Percentiles rank a stretch among this genome's conserved stretches.
phyloP scores from a whole-genome alignment of 2,113 vertebrate species.

The Falcunculus frontatus region DNA sequence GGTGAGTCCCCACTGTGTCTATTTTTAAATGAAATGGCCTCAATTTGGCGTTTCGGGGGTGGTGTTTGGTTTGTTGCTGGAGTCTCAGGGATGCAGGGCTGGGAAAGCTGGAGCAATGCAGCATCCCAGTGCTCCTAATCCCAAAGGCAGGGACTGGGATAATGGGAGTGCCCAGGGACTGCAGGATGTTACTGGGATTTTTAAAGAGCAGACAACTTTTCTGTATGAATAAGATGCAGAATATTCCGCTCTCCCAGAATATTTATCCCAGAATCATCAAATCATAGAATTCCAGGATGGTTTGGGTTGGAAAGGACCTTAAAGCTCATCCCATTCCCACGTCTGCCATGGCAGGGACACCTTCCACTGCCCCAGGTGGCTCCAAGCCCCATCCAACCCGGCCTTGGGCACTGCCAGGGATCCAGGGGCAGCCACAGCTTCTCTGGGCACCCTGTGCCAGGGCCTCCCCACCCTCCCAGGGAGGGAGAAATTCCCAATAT shows the following conservation, averaged over 20 bases:
- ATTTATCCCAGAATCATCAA: background rate
- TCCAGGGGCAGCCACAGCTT: background rate
- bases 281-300: background rate
- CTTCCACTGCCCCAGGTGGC: background rate
- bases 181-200: background rate
- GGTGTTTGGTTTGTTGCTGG: background rate
- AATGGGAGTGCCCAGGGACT: accelerated
- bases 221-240: background rate
- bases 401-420: background rate
- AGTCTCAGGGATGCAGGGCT: background rate
- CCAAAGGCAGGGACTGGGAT: background rate
- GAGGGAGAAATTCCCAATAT: background rate
- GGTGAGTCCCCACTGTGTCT: accelerated
- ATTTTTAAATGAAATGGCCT: accelerated
- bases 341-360: background rate
- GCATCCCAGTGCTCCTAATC: background rate
- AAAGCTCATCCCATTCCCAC: background rate
- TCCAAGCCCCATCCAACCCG: background rate
- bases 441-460: background rate
- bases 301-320: background rate
- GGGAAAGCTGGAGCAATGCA: background rate
- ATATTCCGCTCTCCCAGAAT: background rate
- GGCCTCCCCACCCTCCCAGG: background rate
- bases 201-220: background rate
- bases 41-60: accelerated